Percentiles rank a stretch among this genome's conserved stretches.
These are phyloP conservation scores for Neodiprion fabricii DNA, from an alignment of 1,140 invertebrate genomes.

Conservation along the genomic window DNA sequence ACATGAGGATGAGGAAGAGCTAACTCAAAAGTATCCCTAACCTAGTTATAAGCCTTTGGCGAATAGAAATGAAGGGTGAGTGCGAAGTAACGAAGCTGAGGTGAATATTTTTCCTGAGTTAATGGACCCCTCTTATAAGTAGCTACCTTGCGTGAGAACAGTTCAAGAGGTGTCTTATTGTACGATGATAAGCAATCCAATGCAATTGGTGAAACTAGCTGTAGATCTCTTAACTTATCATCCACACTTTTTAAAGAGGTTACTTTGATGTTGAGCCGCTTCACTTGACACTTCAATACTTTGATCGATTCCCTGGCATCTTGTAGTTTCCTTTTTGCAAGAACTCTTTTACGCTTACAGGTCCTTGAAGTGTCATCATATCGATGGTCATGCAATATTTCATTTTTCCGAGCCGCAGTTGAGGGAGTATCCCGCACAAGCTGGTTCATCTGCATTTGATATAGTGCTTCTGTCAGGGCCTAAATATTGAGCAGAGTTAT, in stretches of 20 bases:
- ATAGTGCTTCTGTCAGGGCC: no score
- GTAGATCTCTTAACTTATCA: neutral
- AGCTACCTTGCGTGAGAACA: neutral
- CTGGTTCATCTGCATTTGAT: neutral
- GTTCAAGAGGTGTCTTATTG: neutral
- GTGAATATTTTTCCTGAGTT: neutral
- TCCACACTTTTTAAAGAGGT: neutral
- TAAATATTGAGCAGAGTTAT: no score
- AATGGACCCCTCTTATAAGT: neutral
- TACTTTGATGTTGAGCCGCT: neutral
- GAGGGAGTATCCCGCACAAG: neutral
- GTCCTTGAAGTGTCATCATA: neutral
- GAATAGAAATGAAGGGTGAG: neutral
- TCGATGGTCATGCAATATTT: neutral
- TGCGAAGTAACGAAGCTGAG: neutral
- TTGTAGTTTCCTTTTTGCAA: neutral
- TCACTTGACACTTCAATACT: neutral
- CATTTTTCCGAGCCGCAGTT: no score
- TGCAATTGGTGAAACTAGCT: neutral
- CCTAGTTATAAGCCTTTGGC: neutral
- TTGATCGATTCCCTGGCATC: neutral
- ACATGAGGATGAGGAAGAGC: neutral
- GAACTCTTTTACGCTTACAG: neutral
- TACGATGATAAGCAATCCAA: neutral
- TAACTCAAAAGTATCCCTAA: neutral